These are phyloP conservation scores for Smutsia temminckii DNA, from an alignment of 2,797 vertebrate genomes.

Conservation along the genomic window DNA sequence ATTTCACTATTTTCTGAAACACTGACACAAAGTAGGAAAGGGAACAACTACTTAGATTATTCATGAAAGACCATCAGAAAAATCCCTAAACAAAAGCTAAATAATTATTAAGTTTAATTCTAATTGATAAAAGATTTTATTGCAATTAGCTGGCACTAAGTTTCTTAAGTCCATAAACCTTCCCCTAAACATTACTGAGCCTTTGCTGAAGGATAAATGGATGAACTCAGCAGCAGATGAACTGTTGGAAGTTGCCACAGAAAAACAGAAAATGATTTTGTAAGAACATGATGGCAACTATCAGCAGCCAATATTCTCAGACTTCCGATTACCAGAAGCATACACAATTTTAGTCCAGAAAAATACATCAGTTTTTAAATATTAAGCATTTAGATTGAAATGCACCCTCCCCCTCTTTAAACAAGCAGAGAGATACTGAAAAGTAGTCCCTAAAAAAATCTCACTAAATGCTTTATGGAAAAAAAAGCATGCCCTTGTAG, in stretches of 20 bases:
- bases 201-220: slow-evolving; percentile 26
- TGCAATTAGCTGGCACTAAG: slow-evolving; percentile 58
- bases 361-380: slow-evolving; percentile 86
- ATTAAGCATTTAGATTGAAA: slow-evolving; percentile 77
- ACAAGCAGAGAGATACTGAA: slow-evolving; percentile 67
- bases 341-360: slow-evolving; percentile 84
- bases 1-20: slow-evolving; percentile 1
- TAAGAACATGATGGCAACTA: slow-evolving; percentile 57
- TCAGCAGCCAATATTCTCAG: slow-evolving; percentile 59
- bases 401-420: neutral
- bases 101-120: slow-evolving; percentile 56
- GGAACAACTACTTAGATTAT: slow-evolving; percentile 55
- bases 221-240: neutral
- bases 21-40: neutral
- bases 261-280: slow-evolving; percentile 58
- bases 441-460: slow-evolving; percentile 68
- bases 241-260: neutral
- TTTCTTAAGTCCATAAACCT: slow-evolving; percentile 28
- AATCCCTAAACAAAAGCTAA: slow-evolving; percentile 73
- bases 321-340: slow-evolving; percentile 79
- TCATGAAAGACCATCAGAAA: slow-evolving; percentile 69
- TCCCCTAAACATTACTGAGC: neutral
- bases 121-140: slow-evolving; percentile 69
- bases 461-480: neutral
- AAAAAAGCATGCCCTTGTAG: slow-evolving; percentile 51